Evolutionary conservation across 2,797 vertebrate genomes (phyloP), one percentile per base, ranked within the genome.

Genomic region (Rhinophrynus dorsalis): DNA sequence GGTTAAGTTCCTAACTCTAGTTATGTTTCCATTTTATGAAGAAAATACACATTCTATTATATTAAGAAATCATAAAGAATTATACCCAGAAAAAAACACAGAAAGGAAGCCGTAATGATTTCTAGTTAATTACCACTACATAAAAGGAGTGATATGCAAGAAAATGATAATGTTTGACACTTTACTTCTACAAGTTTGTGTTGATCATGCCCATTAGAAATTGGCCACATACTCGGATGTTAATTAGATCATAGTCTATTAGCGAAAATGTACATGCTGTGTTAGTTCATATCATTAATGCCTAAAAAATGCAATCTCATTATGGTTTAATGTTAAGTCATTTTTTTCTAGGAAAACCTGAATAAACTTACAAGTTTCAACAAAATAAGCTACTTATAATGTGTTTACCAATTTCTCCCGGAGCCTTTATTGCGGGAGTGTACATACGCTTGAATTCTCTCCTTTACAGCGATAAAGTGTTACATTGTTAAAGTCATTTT

Each of bases 271-370:
- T 66, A 73, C 69, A 66, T 45, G 54, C 69, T 73, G 69, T 44
- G 61, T 52, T 42, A 73, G 69, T 73, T 73, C 59, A 59, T 73
- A 66, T 66, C 69, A 73, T 73, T 73, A 73, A 65, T 73, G 69
- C 55, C 42, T 73, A 73, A 73, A 73, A 73, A 66, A 73, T 73
- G 69, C 69, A 73, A 59, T 73, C 69, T 73, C 69, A 73, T 73
- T 66, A 66, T 51, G 42, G 33, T 65, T 66, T 73, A 73, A 73
- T 73, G 69, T 73, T 51, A 17, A 73, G 61, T 24, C 54, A 73
- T 55, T 63, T 56, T 64, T 60, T 51, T 32, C 47, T 21, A 10
- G 32, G 27, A 66, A 73, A 73, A 65, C 69, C 66, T 66, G 69
- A 66, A 54, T 66, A 66, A 59, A 73, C 62, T 59, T 66, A 52